A percentile compares a stretch with the other conserved stretches of the same genome.
These are phyloP conservation scores for Pseudanteris insignis DNA, from an alignment of 2,888 invertebrate genomes.

Conservation along the genomic window DNA sequence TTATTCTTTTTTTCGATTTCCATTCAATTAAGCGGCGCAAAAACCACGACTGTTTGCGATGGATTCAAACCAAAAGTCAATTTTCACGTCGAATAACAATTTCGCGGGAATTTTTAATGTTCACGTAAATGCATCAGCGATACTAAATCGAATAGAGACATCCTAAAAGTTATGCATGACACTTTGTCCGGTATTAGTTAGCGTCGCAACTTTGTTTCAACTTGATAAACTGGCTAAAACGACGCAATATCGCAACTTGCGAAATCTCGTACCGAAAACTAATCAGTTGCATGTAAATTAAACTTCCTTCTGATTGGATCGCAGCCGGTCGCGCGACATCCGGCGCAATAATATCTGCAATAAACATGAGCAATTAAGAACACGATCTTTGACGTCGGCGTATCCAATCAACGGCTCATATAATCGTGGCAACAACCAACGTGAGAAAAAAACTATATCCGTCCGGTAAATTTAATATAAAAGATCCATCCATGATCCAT, in stretches of 20 bases:
- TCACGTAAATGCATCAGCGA: too few species aligned
- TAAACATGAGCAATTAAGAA: conserved; percentile 1
- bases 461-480: too few species aligned
- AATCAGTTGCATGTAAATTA: conserved; percentile 15
- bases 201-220: conserved; percentile 8
- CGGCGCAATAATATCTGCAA: neutral
- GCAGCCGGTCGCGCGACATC: neutral
- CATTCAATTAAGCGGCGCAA: too few species aligned
- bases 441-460: too few species aligned
- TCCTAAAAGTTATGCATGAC: neutral
- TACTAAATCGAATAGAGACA: neutral
- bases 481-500: too few species aligned
- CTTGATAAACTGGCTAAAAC: conserved; percentile 7
- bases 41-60: too few species aligned
- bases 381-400: neutral
- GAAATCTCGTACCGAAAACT: conserved; percentile 1
- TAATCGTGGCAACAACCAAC: too few species aligned
- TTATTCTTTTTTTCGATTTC: too few species aligned
- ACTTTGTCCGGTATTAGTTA: conserved; percentile 7
- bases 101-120: too few species aligned
- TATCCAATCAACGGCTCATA: too few species aligned
- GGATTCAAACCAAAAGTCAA: neutral
- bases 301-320: conserved; percentile 3
- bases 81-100: too few species aligned
- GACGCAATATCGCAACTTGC: conserved; percentile 7